A percentile compares a stretch with the other conserved stretches of the same genome.
phyloP scores from a whole-genome alignment of 2,113 vertebrate species.

The Arothron firmamentum region DNA sequence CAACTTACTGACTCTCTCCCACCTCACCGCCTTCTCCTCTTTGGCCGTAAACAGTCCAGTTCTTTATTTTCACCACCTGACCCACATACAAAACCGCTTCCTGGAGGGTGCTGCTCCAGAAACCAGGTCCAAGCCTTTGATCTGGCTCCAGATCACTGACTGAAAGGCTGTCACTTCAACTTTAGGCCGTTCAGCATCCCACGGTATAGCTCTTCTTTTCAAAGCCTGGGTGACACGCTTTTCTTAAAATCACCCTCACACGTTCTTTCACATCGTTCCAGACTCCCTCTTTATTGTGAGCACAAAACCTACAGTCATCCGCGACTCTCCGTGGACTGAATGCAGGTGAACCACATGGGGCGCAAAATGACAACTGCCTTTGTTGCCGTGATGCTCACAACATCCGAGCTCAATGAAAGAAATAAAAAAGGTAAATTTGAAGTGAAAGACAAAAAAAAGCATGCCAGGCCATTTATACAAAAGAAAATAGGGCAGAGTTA shows the following conservation, averaged over 20 bases:
- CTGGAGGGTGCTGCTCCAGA: constrained; percentile 75
- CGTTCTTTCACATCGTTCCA: constrained; percentile 33
- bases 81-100: constrained; percentile 72
- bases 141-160: constrained; percentile 66
- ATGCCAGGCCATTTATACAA: constrained; percentile 84
- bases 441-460: constrained; percentile 69
- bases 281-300: constrained; percentile 36
- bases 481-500: constrained; percentile 82
- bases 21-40: constrained; percentile 44
- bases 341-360: constrained; percentile 11
- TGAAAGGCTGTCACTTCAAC: constrained; percentile 67
- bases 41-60: constrained; percentile 41
- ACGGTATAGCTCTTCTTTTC: constrained; percentile 56
- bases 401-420: constrained; percentile 26
- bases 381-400: constrained; percentile 11
- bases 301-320: constrained; percentile 39
- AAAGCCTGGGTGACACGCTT: constrained; percentile 54
- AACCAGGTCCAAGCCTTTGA: constrained; percentile 72
- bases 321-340: constrained; percentile 27
- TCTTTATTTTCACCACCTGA: constrained; percentile 68
- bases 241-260: constrained; percentile 49
- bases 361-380: constrained; percentile 24
- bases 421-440: constrained; percentile 41
- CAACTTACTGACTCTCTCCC: constrained; percentile 28
- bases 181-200: constrained; percentile 59